Base-by-base conservation (phyloP, 2,797 vertebrate species). In the Uromys caudimaculatus region DNA sequence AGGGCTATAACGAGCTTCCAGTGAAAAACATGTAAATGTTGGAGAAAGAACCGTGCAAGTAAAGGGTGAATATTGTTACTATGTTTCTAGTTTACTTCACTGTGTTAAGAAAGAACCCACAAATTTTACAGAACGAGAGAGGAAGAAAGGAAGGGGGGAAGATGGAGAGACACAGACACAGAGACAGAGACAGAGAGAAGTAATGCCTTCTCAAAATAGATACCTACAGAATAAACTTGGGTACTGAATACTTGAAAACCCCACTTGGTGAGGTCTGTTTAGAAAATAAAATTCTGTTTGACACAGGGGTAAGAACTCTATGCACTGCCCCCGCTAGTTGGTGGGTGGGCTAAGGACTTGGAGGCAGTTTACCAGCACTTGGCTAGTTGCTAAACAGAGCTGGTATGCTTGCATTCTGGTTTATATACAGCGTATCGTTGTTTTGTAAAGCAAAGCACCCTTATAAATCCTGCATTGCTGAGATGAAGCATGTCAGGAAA, bases 341-440 rank as follows among this genome's bases (percentile, higher is more conserved):
- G 97, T 99, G 98, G 98, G 98, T 99, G 98, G 98, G 98, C 98
- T 98, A 97, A 96, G 97, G 98, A 98, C 98, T 98, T 97, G 98
- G 98, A 98, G 98, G 97, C 96, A 98, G 98, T 98, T 98, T 98
- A 98, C 98, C 98, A 98, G 98, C 98, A 98, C 98, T 98, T 98
- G 96, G 97, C 98, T 98, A 96, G 98, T 98, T 98, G 98, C 98
- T 98, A 98, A 99, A 98, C 98, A 98, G 97, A 98, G 97, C 97
- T 98, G 98, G 97, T 98, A 98, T 97, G 98, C 98, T 98, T 98
- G 98, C 98, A 98, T 96, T 98, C 98, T 98, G 97, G 97, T 98
- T 98, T 98, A 98, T 98, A 99, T 97, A 98, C 98, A 98, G 97
- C n/a, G 91, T 91, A 17, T 98, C 95, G 95, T 90, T 97, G 91